A percentile compares a stretch with the other conserved stretches of the same genome.
Evolutionary conservation across 2,113 vertebrate genomes (phyloP).

Genomic region (Petrocephalus microphthalmus): DNA sequence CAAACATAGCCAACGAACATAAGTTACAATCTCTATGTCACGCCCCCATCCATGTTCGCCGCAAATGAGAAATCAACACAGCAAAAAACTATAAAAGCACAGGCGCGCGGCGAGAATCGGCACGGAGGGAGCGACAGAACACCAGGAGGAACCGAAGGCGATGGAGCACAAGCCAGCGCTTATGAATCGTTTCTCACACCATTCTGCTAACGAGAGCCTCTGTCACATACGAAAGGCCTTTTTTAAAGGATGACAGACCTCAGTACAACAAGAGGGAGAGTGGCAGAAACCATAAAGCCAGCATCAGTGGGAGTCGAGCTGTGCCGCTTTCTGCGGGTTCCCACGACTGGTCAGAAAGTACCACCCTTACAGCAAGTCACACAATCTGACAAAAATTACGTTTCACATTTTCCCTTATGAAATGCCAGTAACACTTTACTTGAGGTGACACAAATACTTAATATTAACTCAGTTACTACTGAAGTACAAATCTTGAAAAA

Average conservation of each 20-base stretch:
- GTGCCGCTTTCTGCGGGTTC: too few relatives aligned
- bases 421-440: neutral
- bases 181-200: neutral
- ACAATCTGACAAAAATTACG: neutral
- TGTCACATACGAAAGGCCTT: neutral
- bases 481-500: too few relatives aligned
- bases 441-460: too few relatives aligned
- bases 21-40: neutral
- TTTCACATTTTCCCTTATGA: neutral
- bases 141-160: neutral
- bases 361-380: neutral
- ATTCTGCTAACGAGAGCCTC: neutral
- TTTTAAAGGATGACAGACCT: neutral
- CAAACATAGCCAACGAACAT: neutral
- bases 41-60: neutral
- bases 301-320: neutral
- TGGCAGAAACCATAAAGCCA: neutral
- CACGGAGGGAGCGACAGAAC: neutral
- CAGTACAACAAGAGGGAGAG: neutral
- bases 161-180: neutral
- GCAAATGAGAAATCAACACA: neutral
- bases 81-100: neutral
- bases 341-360: neutral
- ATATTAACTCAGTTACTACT: too few relatives aligned
- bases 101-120: too few relatives aligned